These are phyloP conservation scores for Vimba vimba DNA, from an alignment of 2,113 vertebrate species.

Conservation along the genomic window DNA sequence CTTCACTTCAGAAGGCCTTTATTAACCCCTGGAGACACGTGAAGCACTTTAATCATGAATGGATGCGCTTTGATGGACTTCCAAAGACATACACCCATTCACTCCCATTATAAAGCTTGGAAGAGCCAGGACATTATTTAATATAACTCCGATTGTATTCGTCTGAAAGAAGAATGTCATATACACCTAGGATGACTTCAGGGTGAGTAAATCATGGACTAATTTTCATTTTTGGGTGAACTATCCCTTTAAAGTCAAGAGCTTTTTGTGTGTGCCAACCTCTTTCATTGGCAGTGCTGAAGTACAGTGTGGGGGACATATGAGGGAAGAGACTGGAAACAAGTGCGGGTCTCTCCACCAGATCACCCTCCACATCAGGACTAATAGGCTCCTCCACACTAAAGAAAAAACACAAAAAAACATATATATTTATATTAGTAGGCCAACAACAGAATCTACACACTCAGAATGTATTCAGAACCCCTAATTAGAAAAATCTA, in stretches of 20 bases:
- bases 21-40: no score
- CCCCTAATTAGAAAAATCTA: not conserved
- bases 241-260: not conserved
- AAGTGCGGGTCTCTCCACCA: conserved; percentile 84
- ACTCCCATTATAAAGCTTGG: no score
- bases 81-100: no score
- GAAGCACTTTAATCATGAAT: no score
- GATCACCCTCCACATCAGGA: conserved; percentile 69
- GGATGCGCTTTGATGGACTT: no score
- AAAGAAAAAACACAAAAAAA: conserved; percentile 59
- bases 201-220: no score
- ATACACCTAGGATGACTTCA: no score
- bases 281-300: conserved; percentile 87
- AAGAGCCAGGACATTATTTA: no score
- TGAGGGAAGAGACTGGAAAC: conserved; percentile 90
- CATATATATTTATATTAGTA: not conserved
- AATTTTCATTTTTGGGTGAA: no score
- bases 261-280: conserved; percentile 69
- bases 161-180: no score
- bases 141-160: no score
- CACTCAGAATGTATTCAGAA: not conserved
- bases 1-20: no score
- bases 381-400: conserved; percentile 74
- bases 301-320: conserved; percentile 89
- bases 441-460: not conserved